phyloP scores from a whole-genome alignment of 1,140 invertebrate genomes.

The Chlorops oryzae region DNA sequence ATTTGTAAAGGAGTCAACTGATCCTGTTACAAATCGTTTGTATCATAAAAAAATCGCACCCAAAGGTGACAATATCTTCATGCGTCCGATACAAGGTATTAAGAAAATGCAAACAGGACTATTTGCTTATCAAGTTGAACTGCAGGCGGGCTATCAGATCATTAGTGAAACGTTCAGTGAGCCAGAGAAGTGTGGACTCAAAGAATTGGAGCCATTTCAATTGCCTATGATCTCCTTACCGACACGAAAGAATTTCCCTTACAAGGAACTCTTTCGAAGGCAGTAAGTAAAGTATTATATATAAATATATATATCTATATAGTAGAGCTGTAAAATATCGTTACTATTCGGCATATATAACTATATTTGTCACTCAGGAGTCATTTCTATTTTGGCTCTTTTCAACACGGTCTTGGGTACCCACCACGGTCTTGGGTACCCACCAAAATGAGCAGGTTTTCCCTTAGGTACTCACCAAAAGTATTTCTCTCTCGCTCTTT shows the following conservation, averaged over 20 bases:
- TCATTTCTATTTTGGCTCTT: too few relatives aligned
- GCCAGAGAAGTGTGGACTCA: slow-evolving; percentile 55
- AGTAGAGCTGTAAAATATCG: too few relatives aligned
- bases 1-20: slow-evolving; percentile 50
- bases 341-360: too few relatives aligned
- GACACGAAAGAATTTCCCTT: slow-evolving; percentile 52
- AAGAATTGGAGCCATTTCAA: slow-evolving; percentile 53
- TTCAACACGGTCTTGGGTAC: too few relatives aligned
- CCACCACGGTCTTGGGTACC: too few relatives aligned
- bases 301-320: too few relatives aligned
- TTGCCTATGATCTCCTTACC: slow-evolving; percentile 51
- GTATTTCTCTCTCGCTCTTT: too few relatives aligned
- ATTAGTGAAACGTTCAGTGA: slow-evolving; percentile 55
- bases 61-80: slow-evolving; percentile 50
- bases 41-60: slow-evolving; percentile 52
- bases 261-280: slow-evolving; percentile 51
- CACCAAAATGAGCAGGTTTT: too few relatives aligned
- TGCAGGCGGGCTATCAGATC: slow-evolving; percentile 52
- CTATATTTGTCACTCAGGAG: too few relatives aligned
- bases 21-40: slow-evolving; percentile 50
- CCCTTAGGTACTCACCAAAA: too few relatives aligned
- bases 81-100: slow-evolving; percentile 50
- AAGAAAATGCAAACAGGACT: slow-evolving; percentile 50
- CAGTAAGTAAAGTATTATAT: slow-evolving; percentile 46
- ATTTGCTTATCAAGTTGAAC: slow-evolving; percentile 56